Evolutionary conservation across 2,888 invertebrate genomes (phyloP).

Genomic region (Protophormia terraenovae): DNA sequence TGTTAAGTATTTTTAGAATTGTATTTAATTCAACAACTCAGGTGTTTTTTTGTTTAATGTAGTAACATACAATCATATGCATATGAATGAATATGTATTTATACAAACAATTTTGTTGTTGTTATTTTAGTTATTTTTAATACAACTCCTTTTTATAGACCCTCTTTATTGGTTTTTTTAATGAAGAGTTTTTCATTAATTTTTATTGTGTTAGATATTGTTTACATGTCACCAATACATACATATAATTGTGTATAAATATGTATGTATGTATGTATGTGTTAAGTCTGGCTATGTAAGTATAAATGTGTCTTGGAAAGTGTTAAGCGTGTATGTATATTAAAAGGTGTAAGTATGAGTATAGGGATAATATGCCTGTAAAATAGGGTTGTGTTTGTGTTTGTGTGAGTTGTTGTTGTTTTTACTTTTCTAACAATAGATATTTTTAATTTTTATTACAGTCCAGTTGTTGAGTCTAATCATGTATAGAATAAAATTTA

Average conservation of each 20-base stretch:
- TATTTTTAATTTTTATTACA: slow-evolving; percentile 34
- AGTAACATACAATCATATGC: neutral
- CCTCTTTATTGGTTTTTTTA: slow-evolving; percentile 36
- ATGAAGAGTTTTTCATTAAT: neutral
- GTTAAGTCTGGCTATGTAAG: slow-evolving; percentile 7
- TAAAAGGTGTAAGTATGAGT: slow-evolving; percentile 19
- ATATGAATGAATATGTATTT: too few species aligned
- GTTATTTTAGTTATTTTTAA: slow-evolving; percentile 13
- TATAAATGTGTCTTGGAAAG: neutral
- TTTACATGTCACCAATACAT: neutral
- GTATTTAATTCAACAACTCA: neutral
- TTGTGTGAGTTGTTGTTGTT: neutral
- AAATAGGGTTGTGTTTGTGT: neutral
- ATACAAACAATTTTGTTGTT: slow-evolving; percentile 33
- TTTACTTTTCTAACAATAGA: neutral
- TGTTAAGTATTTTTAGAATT: slow-evolving; percentile 6
- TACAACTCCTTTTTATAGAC: neutral
- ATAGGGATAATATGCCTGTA: neutral
- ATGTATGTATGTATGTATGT: neutral
- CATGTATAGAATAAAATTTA: neutral
- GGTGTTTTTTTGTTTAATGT: neutral
- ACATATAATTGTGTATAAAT: neutral
- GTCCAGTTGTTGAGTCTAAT: slow-evolving; percentile 26
- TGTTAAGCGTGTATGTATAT: neutral
- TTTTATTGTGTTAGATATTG: neutral